Percentiles rank a stretch among this genome's conserved stretches.
These are phyloP conservation scores for Drosophila flavopinicola DNA, from an alignment of 2,888 invertebrate species.

Conservation along the genomic window DNA sequence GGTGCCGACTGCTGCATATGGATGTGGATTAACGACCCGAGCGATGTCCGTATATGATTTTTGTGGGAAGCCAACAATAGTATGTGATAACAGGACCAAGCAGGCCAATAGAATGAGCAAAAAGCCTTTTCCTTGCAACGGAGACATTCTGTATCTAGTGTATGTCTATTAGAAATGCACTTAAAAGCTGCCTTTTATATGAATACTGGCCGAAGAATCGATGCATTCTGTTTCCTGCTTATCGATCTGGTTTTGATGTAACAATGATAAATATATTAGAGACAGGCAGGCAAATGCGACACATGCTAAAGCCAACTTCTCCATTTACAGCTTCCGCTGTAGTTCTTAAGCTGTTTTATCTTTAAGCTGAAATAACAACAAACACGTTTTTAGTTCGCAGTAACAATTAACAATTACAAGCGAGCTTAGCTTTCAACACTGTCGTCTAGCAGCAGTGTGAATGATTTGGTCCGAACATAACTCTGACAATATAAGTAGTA, in stretches of 20 bases:
- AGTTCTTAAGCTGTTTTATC: conserved; percentile 3
- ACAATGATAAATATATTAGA: neutral
- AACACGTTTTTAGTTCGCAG: neutral
- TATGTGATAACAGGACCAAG: neutral
- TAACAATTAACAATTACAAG: neutral
- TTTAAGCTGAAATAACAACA: neutral
- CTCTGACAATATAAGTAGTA: conserved; percentile 16
- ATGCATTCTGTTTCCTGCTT: conserved; percentile 11
- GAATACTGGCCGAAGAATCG: neutral
- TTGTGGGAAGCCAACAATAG: neutral
- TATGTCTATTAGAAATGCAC: conserved; percentile 7
- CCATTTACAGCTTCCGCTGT: conserved; percentile 1
- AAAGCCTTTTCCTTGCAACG: conserved; percentile 7
- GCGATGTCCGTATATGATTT: conserved; percentile 10
- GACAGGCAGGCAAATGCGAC: neutral
- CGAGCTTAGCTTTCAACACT: conserved; percentile 2
- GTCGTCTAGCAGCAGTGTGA: conserved; percentile 2
- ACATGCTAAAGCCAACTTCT: neutral
- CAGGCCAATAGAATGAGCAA: conserved; percentile 3
- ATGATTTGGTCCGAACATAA: conserved; percentile 26
- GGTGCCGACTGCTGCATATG: neutral
- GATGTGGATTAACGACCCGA: conserved; percentile 12
- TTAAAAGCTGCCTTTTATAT: conserved; percentile 19
- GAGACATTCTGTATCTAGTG: conserved; percentile 9
- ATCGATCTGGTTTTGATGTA: conserved; percentile 9